These are phyloP conservation scores for Drosophila yooni DNA, from an alignment of 2,888 invertebrate species.

Conservation along the genomic window DNA sequence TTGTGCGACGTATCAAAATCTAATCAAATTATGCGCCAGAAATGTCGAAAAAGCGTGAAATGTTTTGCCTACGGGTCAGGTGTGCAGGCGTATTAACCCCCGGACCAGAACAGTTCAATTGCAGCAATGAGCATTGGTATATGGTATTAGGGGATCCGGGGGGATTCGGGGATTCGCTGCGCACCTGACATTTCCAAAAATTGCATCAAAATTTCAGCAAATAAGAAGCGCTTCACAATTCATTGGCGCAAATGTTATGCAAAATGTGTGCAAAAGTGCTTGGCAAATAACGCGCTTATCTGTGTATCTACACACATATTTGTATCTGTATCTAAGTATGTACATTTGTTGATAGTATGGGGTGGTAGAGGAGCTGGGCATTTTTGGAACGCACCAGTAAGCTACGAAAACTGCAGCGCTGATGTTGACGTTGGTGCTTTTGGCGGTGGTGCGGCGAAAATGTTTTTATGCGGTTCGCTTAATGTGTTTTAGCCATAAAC, in stretches of 20 bases:
- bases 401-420: slow-evolving; percentile 7
- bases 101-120: slow-evolving; percentile 17
- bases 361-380: slow-evolving; percentile 31
- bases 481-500: slow-evolving; percentile 79
- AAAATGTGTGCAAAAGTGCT: slow-evolving; percentile 75
- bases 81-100: slow-evolving; percentile 58
- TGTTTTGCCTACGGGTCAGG: slow-evolving; percentile 60
- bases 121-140: slow-evolving; percentile 8
- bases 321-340: slow-evolving; percentile 31
- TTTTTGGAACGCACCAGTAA: slow-evolving; percentile 62
- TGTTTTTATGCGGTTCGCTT: slow-evolving; percentile 80
- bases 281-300: slow-evolving; percentile 62
- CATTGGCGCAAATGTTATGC: slow-evolving; percentile 76
- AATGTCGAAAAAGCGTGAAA: slow-evolving; percentile 78
- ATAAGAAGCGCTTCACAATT: slow-evolving; percentile 69
- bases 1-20: slow-evolving; percentile 71
- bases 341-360: slow-evolving; percentile 3
- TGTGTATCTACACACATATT: slow-evolving; percentile 20
- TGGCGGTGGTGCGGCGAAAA: slow-evolving; percentile 56
- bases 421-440: slow-evolving; percentile 19
- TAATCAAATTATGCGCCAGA: slow-evolving; percentile 77
- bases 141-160: slow-evolving; percentile 15
- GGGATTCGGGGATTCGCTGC: slow-evolving; percentile 1
- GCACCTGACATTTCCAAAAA: slow-evolving; percentile 41
- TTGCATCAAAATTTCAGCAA: slow-evolving; percentile 72